These are phyloP conservation scores for Stylophora pistillata DNA, from an alignment of 64 coral and sea anemone genomes.

Conservation along the genomic window DNA sequence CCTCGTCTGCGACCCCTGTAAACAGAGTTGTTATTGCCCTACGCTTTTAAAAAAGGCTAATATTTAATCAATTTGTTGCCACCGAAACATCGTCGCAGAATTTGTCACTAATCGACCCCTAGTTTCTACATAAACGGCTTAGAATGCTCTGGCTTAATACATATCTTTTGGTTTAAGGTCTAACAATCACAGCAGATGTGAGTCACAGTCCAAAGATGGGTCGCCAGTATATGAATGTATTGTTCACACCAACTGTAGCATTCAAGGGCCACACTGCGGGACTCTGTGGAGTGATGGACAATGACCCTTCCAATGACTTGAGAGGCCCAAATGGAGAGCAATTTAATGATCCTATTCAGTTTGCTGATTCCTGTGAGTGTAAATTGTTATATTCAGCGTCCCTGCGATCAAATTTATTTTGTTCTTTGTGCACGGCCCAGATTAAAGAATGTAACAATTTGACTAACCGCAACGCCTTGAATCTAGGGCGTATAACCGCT, in stretches of 20 bases:
- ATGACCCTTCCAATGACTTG: constrained; percentile 61
- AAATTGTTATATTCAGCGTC: too few species aligned
- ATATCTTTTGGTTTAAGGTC: constrained; percentile 18
- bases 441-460: too few species aligned
- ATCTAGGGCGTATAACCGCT: constrained; percentile 29
- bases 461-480: too few species aligned
- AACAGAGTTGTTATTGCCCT: too few species aligned
- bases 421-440: neutral
- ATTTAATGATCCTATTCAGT: constrained; percentile 41
- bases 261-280: constrained; percentile 61
- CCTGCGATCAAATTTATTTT: neutral
- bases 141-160: too few species aligned
- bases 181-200: constrained; percentile 58
- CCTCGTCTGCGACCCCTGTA: too few species aligned
- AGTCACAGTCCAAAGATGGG: constrained; percentile 58
- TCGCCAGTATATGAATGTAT: constrained; percentile 56
- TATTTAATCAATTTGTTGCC: too few species aligned
- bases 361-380: constrained; percentile 77
- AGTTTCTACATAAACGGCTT: too few species aligned
- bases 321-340: constrained; percentile 52
- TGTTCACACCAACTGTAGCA: constrained; percentile 35
- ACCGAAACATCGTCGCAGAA: too few species aligned
- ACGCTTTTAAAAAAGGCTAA: too few species aligned
- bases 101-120: too few species aligned
- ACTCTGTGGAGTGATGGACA: constrained; percentile 74